Base-by-base conservation (phyloP, 2,888 invertebrate genomes). In the Agriopis marginaria region DNA sequence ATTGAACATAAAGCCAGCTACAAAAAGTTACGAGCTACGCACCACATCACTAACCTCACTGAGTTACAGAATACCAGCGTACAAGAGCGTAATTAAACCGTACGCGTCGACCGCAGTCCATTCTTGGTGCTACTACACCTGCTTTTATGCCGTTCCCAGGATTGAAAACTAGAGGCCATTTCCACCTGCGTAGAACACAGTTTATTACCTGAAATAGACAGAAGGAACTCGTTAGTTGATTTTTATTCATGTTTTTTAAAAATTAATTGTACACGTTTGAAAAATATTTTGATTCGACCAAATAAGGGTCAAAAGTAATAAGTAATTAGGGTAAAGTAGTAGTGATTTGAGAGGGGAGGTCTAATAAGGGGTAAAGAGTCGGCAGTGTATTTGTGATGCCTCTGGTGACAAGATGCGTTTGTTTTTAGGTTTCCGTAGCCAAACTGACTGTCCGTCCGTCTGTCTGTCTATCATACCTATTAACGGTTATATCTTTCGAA, bases 81-180 rank as follows among this genome's bases (percentile, higher is more conserved):
- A 59, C 86, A 86, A 85, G 86, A 81, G 81, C 78, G 85, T 86
- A 87, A 88, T 89, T 88, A 87, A 85, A 87, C 81, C 78, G 80
- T 80, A 75, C 84, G 75, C 86, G 85, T 84, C 76, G 79, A 75
- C 81, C 81, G 78, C 77, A 56, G 51, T 70, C 72, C 77, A 77
- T 79, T 80, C 82, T 79, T 61, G 65, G 65, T 70, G 70, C 73
- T 75, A 71, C 68, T 66, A 53, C 72, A 75, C 77, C 75, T 76
- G 77, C 62, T 64, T 72, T 66, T 74, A 73, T 70, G 49, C 49
- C 39, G 10, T 60, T 11, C 51, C 42, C 12, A 14, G 63, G 47
- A 56, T 63, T 63, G 63, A 63, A 55, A 63, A 39, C 54, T 53
- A 47, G 63, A 45, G 51, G 17, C 50, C 42, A 8, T 60, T 60